Evolutionary conservation across 2,113 vertebrate species (phyloP), one percentile per base, ranked within the genome.

Genomic region (Sylvia atricapilla): DNA sequence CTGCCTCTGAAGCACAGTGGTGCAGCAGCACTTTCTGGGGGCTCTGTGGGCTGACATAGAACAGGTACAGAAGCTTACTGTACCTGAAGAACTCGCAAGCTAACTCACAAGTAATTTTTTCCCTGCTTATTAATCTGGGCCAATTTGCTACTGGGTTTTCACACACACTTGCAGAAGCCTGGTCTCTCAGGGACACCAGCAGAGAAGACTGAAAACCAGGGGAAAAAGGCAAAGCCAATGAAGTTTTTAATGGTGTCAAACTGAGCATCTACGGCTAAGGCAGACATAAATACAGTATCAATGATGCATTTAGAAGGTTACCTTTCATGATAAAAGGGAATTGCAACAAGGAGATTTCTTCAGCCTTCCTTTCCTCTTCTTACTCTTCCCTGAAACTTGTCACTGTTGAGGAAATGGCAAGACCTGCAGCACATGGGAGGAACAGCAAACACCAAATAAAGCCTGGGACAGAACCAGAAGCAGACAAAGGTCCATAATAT

Each of bases 11-110:
- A 92, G 37, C 58, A 37, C 49, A 58, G 46, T 1, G 5, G 41
- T 62, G 37, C 0, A 2, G 37, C 0, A 2, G 46, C 6, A 7
- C 1, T 64, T 44, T 46, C 52, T 11, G 17, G 27, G 47, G 64
- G 7, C n/a, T 37, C 8, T 68, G 30, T 58, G 31, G 8, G 37
- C 60, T 78, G 66, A 68, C 14, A 10, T 6, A 52, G 62, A 84
- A 28, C 84, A 72, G 30, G 68, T 15, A 37, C 7, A 66, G 53
- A 60, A 62, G 55, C 23, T 50, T 5, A 1, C 18, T n/a, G 7
- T n/a, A 46, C 50, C 31, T 79, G 55, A 76, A 82, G 63, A 66
- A 43, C 49, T 77, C 70, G 18, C 20, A 67, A 72, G 47, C 25
- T 82, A 37, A 37, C 37, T 37, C 37, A 37, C 37, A 37, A 37